Percentiles rank a stretch among this genome's conserved stretches.
phyloP scores from a whole-genome alignment of 2,113 vertebrate species.

The Perca schrenkii region DNA sequence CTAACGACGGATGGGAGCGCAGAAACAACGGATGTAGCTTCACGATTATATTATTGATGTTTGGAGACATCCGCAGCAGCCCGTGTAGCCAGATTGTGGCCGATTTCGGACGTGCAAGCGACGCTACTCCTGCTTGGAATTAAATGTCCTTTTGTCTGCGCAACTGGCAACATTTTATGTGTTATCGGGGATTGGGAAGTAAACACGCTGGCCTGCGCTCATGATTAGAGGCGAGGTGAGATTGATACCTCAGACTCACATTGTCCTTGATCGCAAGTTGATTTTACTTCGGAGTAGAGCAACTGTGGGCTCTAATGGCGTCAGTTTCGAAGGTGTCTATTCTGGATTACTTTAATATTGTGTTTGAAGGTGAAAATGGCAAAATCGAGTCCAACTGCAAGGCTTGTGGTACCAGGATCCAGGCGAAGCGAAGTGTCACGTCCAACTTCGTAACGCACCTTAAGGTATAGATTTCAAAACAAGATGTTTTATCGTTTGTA shows the following conservation, averaged over 20 bases:
- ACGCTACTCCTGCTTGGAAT: slow-evolving; percentile 40
- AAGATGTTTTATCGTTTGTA: background rate
- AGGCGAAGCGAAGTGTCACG: slow-evolving; percentile 87
- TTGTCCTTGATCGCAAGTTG: slow-evolving; percentile 68
- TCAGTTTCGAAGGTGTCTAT: slow-evolving; percentile 87
- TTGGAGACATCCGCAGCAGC: slow-evolving; percentile 62
- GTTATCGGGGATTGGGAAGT: slow-evolving; percentile 48
- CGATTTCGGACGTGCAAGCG: slow-evolving; percentile 44
- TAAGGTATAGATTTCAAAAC: slow-evolving; percentile 78
- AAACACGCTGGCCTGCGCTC: slow-evolving; percentile 73
- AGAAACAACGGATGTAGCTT: slow-evolving; percentile 57
- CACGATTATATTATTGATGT: slow-evolving; percentile 42
- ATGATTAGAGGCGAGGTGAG: slow-evolving; percentile 63
- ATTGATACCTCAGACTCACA: slow-evolving; percentile 42
- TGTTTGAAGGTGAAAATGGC: slow-evolving; percentile 88
- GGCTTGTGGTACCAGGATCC: slow-evolving; percentile 86
- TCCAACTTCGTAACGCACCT: slow-evolving; percentile 89
- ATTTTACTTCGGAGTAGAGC: slow-evolving; percentile 61
- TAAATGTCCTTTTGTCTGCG: slow-evolving; percentile 51
- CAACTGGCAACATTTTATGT: slow-evolving; percentile 32
- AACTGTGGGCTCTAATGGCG: slow-evolving; percentile 81
- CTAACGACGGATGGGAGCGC: slow-evolving; percentile 57
- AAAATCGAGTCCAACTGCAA: slow-evolving; percentile 89
- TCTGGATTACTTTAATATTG: slow-evolving; percentile 88
- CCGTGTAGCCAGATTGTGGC: slow-evolving; percentile 27